Percentiles rank a stretch among this genome's conserved stretches.
These are phyloP conservation scores for Pachymerium ferrugineum DNA, from an alignment of 2,888 invertebrate genomes.

Conservation along the genomic window DNA sequence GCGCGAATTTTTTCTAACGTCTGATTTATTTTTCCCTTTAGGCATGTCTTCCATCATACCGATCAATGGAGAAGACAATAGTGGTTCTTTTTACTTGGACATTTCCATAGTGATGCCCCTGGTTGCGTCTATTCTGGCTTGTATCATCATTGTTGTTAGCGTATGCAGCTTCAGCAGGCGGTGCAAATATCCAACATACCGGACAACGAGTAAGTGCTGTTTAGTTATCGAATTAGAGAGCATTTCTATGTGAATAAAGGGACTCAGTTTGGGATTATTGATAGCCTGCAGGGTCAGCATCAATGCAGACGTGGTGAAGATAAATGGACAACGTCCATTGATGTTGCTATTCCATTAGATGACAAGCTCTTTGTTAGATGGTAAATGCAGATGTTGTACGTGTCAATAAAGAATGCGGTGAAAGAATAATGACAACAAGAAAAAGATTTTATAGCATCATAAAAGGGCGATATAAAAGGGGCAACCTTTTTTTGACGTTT, in stretches of 20 bases:
- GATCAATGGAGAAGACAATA: constrained; percentile 1
- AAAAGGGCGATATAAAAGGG: no score
- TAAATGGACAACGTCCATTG: not conserved
- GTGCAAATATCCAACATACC: constrained; percentile 5
- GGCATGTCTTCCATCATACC: constrained; percentile 17
- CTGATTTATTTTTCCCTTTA: not conserved
- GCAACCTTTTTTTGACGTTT: not conserved
- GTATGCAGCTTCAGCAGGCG: constrained; percentile 6
- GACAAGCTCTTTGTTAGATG: not conserved
- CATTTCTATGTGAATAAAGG: not conserved
- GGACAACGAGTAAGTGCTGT: constrained; percentile 19
- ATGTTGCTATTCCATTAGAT: not conserved
- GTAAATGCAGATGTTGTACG: not conserved
- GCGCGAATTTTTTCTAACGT: not conserved
- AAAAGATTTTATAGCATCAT: not conserved
- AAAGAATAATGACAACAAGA: no score
- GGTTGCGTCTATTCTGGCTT: constrained; percentile 3
- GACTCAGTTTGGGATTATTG: not conserved
- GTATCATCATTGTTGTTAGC: constrained; percentile 8
- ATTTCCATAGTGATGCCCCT: constrained; percentile 8
- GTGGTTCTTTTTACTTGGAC: not conserved
- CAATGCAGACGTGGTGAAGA: not conserved
- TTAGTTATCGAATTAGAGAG: not conserved
- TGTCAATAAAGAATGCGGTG: not conserved
- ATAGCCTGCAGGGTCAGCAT: not conserved